Percentiles rank a stretch among this genome's conserved stretches.
These are phyloP conservation scores for Sebastolobus altivelis DNA, from an alignment of 2,797 vertebrate genomes.

Conservation along the genomic window DNA sequence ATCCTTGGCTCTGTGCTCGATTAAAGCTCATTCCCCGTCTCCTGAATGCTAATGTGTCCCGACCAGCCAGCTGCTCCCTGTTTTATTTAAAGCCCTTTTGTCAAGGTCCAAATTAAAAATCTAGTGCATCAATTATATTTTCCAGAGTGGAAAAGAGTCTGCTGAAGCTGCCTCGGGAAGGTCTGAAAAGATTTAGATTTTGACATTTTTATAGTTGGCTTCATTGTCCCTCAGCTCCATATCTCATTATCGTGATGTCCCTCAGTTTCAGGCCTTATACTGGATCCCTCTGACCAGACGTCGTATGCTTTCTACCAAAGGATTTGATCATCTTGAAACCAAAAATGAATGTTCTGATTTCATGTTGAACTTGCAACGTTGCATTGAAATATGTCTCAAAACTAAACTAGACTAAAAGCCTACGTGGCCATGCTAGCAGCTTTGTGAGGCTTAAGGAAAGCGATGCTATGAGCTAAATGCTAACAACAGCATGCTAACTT, in stretches of 20 bases:
- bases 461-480: too few relatives aligned
- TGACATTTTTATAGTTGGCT: constrained; percentile 20
- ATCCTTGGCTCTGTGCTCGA: constrained; percentile 21
- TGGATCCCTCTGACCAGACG: not conserved
- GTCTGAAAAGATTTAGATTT: constrained; percentile 45
- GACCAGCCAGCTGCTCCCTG: constrained; percentile 42
- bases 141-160: constrained; percentile 40
- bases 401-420: not conserved
- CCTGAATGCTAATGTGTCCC: constrained; percentile 58
- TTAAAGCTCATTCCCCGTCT: constrained; percentile 28
- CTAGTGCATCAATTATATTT: constrained; percentile 61
- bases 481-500: too few relatives aligned
- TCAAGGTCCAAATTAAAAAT: constrained; percentile 72
- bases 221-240: constrained; percentile 34
- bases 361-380: not conserved
- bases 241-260: constrained; percentile 46
- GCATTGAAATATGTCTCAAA: not conserved
- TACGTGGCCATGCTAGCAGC: too few relatives aligned
- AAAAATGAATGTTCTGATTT: not conserved
- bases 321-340: not conserved
- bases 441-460: too few relatives aligned
- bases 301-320: not conserved
- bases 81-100: constrained; percentile 67
- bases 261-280: constrained; percentile 14
- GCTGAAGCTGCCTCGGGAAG: constrained; percentile 16